A percentile compares a stretch with the other conserved stretches of the same genome.
Conservation (phyloP, 2,888 invertebrate species). For the Watsonalla binaria region DNA sequence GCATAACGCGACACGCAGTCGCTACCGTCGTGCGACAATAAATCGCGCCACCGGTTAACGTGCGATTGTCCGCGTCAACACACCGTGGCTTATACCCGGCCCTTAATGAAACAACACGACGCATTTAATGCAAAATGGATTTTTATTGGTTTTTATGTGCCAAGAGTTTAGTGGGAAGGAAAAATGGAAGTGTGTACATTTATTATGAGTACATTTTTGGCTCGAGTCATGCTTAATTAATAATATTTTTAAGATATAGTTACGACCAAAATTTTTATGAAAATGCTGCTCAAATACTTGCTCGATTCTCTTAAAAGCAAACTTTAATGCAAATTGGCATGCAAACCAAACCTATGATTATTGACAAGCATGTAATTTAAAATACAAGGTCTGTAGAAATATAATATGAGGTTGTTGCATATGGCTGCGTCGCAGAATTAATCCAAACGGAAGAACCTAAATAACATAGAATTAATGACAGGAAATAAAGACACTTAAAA, state of each 20-base stretch:
- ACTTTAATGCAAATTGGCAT: too few species aligned
- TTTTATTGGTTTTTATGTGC: slow-evolving; percentile 11
- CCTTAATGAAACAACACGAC: slow-evolving; percentile 23
- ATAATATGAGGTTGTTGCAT: too few species aligned
- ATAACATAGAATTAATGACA: neutral
- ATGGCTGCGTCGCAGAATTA: too few species aligned
- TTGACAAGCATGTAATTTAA: too few species aligned
- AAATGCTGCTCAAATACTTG: too few species aligned
- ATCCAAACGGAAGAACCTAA: neutral
- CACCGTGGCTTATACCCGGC: slow-evolving; percentile 25
- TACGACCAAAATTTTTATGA: too few species aligned
- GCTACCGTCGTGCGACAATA: slow-evolving; percentile 35
- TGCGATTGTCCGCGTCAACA: slow-evolving; percentile 41
- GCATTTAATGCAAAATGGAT: slow-evolving; percentile 24
- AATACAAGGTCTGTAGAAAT: too few species aligned
- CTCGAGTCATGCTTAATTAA: too few species aligned
- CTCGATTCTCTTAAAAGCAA: too few species aligned
- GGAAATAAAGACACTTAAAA: neutral
- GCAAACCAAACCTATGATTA: too few species aligned
- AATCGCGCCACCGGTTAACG: slow-evolving; percentile 40
- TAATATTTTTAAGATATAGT: too few species aligned
- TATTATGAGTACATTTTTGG: too few species aligned
- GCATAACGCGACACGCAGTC: slow-evolving; percentile 11
- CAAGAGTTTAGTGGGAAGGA: slow-evolving; percentile 2
- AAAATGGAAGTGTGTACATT: neutral